Percentiles rank a stretch among this genome's conserved stretches.
phyloP scores from a whole-genome alignment of 2,888 invertebrate genomes.

The Laspeyria flexula region DNA sequence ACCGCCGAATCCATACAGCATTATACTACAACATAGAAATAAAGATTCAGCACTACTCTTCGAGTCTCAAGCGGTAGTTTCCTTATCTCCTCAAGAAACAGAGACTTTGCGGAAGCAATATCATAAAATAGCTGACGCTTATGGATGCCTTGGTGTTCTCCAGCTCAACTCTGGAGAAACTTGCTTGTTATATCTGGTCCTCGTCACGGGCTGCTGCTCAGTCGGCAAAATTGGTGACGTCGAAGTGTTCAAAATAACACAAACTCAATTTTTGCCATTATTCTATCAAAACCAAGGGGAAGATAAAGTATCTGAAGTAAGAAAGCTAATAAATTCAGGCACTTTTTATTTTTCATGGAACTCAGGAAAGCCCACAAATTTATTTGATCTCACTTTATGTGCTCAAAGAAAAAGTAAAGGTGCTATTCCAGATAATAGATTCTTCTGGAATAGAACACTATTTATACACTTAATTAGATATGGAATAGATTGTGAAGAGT shows the following conservation, averaged over 20 bases:
- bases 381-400: constrained; percentile 97
- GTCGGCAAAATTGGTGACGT: constrained; percentile 98
- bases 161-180: constrained; percentile 94
- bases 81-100: constrained; percentile 94
- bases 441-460: constrained; percentile 99
- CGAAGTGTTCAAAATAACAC: constrained; percentile 97
- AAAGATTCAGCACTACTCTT: constrained; percentile 95
- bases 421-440: constrained; percentile 95
- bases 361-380: constrained; percentile 74
- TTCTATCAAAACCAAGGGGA: constrained; percentile 89
- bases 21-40: constrained; percentile 95
- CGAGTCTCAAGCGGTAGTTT: constrained; percentile 96
- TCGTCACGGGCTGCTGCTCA: constrained; percentile 98
- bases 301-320: constrained; percentile 87
- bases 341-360: constrained; percentile 99
- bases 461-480: constrained; percentile 96
- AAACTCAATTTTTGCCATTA: constrained; percentile 95
- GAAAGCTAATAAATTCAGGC: constrained; percentile 98
- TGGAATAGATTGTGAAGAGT: constrained; percentile 95
- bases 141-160: constrained; percentile 97
- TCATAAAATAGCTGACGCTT: constrained; percentile 96
- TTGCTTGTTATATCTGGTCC: constrained; percentile 94
- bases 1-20: constrained; percentile 94
- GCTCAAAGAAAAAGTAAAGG: constrained; percentile 95
- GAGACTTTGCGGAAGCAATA: constrained; percentile 96